Base-by-base conservation (phyloP, 2,113 vertebrate species). In the Podiceps cristatus region DNA sequence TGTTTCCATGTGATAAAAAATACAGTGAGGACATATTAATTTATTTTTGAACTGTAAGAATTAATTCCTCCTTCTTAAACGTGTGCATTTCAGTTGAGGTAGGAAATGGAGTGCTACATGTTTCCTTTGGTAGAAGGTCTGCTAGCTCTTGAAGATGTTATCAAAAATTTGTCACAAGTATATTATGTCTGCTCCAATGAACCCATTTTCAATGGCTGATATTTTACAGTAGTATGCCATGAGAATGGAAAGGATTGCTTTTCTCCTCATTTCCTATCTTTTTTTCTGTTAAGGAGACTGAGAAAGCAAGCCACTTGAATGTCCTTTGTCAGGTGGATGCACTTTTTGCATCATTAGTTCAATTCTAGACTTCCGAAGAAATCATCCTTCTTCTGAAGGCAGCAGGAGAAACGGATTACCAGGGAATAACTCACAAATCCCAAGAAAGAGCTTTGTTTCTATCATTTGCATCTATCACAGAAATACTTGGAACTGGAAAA, bases 41-140 rank as follows among this genome's bases (percentile, higher is more conserved):
- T 88, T 83, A 11, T 45, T 85, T 40, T 84, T 90, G 6, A 81
- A 6, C 31, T 6, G 3, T 15, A 59, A 31, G 8, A 45, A 47
- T 63, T 24, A 49, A 59, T 2, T 28, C 5, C 6, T 91, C 6
- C 40, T 72, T 18, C 27, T 52, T 60, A 72, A 37, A 56, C 6
- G 3, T 40, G 12, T 27, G 4, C 3, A 1, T 75, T 81, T 93
- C 52, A 52, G 2, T 4, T 79, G 35, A 82, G 27, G 16, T 10
- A 72, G 28, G 31, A 81, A 79, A 59, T 16, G 8, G 25, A 78
- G 8, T n/a, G 5, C 15, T 68, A 7, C 0, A 0, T 3, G 10
- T 8, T 83, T 72, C 25, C 18, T 76, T 49, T 58, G 25, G 19
- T 7, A 72, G 37, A 66, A 80, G 8, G 3, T 3, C 7, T 82